Conservation (phyloP, 2,113 vertebrate genomes). For the Microtus montanus region DNA sequence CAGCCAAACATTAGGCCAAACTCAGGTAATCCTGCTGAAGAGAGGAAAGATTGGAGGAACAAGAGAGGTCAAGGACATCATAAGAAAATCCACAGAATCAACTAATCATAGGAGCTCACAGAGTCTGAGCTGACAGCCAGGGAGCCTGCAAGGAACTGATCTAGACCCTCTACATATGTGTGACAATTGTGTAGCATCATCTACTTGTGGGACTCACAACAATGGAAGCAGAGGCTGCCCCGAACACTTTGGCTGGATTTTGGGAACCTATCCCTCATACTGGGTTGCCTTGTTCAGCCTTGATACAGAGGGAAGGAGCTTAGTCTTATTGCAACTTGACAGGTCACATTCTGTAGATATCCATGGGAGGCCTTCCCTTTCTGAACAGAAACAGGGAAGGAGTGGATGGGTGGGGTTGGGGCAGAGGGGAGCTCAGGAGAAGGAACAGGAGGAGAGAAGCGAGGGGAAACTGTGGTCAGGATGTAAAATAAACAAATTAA, state of each 20-base stretch:
- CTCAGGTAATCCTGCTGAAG: neutral
- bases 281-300: neutral
- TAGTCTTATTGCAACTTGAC: neutral
- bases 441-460: neutral
- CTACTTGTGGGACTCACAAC: neutral
- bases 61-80: neutral
- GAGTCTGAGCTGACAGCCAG: neutral
- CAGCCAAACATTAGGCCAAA: neutral
- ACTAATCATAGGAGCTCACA: neutral
- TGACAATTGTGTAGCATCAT: neutral
- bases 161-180: neutral
- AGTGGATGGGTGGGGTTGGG: neutral
- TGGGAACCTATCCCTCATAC: neutral
- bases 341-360: neutral
- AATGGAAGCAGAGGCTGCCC: neutral
- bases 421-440: neutral
- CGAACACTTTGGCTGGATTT: neutral
- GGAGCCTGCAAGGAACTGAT: neutral
- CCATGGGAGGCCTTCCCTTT: neutral
- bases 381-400: neutral
- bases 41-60: too few species aligned
- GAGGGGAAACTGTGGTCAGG: neutral
- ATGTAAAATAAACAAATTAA: neutral
- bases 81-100: neutral
- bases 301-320: neutral